Evolutionary conservation across 1,140 invertebrate genomes (phyloP).

Genomic region (Aphaenogaster floridana): DNA sequence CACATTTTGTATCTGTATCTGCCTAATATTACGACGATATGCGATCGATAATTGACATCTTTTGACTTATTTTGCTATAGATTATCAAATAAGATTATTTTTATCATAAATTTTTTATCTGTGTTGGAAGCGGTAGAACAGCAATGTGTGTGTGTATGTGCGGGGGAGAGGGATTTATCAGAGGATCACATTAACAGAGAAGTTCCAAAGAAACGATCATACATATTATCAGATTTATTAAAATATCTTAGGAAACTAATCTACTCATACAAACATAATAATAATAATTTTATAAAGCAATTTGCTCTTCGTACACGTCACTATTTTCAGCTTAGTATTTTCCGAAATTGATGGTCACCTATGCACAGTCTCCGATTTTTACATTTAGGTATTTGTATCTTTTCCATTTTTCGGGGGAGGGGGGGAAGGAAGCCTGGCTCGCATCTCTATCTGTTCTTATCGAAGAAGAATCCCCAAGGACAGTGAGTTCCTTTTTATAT

Average conservation of each 20-base stretch:
- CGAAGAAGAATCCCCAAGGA: background rate
- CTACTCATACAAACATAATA: constrained; percentile 40
- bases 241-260: constrained; percentile 41
- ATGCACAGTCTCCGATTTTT: background rate
- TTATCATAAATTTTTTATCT: constrained; percentile 17
- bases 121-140: background rate
- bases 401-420: background rate
- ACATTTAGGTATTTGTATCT: background rate
- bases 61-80: background rate
- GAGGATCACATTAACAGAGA: background rate
- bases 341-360: background rate
- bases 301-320: background rate
- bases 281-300: constrained; percentile 13
- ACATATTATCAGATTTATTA: constrained; percentile 35
- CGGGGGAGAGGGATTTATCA: background rate
- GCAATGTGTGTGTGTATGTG: background rate
- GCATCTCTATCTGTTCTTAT: background rate
- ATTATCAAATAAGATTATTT: constrained; percentile 28
- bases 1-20: background rate
- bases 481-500: background rate
- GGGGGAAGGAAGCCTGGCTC: background rate
- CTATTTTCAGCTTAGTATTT: constrained; percentile 10
- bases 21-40: background rate
- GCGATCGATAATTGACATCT: background rate
- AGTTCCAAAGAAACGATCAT: background rate